These are phyloP conservation scores for Pollenia griseotomentosa DNA, from an alignment of 2,888 invertebrate genomes.

Conservation along the genomic window DNA sequence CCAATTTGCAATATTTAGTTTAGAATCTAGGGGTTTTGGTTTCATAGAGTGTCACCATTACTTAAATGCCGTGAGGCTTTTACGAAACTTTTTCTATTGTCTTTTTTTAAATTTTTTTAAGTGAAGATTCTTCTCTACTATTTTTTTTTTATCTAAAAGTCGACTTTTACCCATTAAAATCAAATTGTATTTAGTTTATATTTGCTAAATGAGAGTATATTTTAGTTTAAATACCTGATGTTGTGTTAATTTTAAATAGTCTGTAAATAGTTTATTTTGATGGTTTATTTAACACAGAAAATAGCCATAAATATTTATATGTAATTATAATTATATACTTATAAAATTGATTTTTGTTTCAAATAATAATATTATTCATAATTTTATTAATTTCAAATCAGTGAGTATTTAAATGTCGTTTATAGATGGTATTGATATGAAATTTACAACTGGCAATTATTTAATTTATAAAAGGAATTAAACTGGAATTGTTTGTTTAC, in stretches of 20 bases:
- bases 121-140: too few species aligned
- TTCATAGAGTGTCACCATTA: too few species aligned
- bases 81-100: too few species aligned
- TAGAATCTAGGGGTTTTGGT: too few species aligned
- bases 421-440: background rate
- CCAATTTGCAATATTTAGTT: too few species aligned
- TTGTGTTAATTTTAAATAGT: constrained; percentile 55
- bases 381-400: constrained; percentile 1
- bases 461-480: background rate
- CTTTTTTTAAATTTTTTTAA: too few species aligned
- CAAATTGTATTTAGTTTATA: background rate
- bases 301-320: constrained; percentile 6
- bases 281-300: constrained; percentile 59
- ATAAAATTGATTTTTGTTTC: constrained; percentile 37
- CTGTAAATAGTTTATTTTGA: constrained; percentile 58
- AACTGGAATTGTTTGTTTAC: background rate
- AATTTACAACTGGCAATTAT: background rate
- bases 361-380: constrained; percentile 1
- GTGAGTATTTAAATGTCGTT: constrained; percentile 7
- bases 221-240: constrained; percentile 49
- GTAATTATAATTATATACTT: constrained; percentile 4
- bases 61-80: too few species aligned
- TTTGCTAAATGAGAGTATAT: constrained; percentile 24
- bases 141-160: background rate
- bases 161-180: background rate